A percentile compares a stretch with the other conserved stretches of the same genome.
These are phyloP conservation scores for Sebastes trivittatus DNA, from an alignment of 2,797 vertebrate species.

Conservation along the genomic window DNA sequence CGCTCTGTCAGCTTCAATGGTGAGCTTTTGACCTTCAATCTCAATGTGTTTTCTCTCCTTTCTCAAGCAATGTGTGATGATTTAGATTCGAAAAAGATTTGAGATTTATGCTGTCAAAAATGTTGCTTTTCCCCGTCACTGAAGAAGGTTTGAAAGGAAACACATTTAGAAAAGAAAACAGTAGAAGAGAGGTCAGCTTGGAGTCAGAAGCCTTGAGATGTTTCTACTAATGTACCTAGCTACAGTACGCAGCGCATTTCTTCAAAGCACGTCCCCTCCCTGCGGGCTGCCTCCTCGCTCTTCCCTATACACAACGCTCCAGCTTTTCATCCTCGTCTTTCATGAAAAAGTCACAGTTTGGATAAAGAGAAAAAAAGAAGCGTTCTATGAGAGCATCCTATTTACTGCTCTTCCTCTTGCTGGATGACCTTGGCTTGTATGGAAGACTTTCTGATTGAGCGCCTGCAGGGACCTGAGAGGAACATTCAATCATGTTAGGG, in stretches of 20 bases:
- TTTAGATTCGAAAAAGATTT: neutral
- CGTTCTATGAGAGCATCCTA: slow-evolving; percentile 75
- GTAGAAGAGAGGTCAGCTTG: slow-evolving; percentile 44
- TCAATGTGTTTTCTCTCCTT: neutral
- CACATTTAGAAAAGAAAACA: slow-evolving; percentile 4
- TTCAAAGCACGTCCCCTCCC: slow-evolving; percentile 62
- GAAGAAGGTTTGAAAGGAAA: slow-evolving; percentile 30
- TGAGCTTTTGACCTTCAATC: slow-evolving; percentile 65
- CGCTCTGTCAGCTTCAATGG: slow-evolving; percentile 89
- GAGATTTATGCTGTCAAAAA: neutral
- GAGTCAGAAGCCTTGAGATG: slow-evolving; percentile 59
- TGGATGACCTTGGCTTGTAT: slow-evolving; percentile 69
- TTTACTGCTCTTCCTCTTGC: slow-evolving; percentile 58
- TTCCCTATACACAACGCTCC: slow-evolving; percentile 50
- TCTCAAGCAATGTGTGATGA: too few species aligned
- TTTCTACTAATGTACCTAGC: slow-evolving; percentile 68
- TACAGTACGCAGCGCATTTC: slow-evolving; percentile 49
- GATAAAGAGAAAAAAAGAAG: slow-evolving; percentile 45
- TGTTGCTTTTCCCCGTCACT: neutral
- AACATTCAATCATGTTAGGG: slow-evolving; percentile 75
- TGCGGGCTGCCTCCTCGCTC: slow-evolving; percentile 52
- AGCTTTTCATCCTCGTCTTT: slow-evolving; percentile 67
- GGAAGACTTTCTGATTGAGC: slow-evolving; percentile 69
- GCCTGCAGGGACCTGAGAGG: slow-evolving; percentile 74
- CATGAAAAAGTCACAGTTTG: slow-evolving; percentile 61